Base-by-base conservation (phyloP, 2,888 invertebrate species). In the Lochmaea crataegi region DNA sequence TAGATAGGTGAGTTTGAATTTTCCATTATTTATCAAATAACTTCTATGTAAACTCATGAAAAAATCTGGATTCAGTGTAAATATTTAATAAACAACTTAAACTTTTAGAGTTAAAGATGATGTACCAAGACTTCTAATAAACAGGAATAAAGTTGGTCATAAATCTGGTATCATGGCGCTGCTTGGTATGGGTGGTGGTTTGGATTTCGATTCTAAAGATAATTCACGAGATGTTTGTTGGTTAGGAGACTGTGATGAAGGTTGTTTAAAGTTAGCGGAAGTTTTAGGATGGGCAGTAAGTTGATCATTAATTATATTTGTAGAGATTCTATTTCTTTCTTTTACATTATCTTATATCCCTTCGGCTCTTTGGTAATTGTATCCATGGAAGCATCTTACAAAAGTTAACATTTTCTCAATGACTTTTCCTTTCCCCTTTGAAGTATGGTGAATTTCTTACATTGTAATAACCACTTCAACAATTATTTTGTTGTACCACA, bases 71-170 rank as follows among this genome's bases (percentile, higher is more conserved):
- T 38, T 63, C 22, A 56, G 16, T 68, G 26, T 12, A 57, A 64
- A 6, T 68, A 14, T 26, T 61, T 51, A 16, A 53, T 53, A 2
- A 53, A 45, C 32, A 53, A 9, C 10, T 10, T 18, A 18, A 53
- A 10, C 11, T 73, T 71, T 66, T 78, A 92, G 92, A 75, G 93
- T 94, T 0, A 90, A 91, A 0, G 87, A 91, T 0, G 90, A 90
- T 82, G 94, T 94, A 85, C 94, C 97, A 0, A 90, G 98, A 10
- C 86, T 98, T 38, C 89, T 98, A 18, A 95, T 98, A 56, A 98
- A 98, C 86, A 91, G 94, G 41, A 96, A 96, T 87, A 92, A 92
- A 82, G 94, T 92, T 0, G 91, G 91, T 0, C 86, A 88, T 53
- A 82, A 82, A 18, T 82, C 82, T 5, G 82, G 84, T 1, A 77